Base-by-base conservation (phyloP, 2,888 invertebrate species). In the Lypha dubia region DNA sequence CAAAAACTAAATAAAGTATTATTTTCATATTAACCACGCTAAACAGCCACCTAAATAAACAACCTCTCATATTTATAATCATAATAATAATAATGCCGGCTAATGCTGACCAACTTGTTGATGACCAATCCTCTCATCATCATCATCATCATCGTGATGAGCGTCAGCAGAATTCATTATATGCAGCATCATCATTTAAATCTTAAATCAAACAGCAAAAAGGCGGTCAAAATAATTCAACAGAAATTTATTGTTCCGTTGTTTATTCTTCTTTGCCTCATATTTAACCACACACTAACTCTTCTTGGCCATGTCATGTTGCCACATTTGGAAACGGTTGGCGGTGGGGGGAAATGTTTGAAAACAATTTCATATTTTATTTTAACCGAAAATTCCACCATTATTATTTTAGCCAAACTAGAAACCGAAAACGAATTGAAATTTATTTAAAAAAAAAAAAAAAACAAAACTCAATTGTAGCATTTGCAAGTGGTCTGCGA, bases 181-280 rank as follows among this genome's bases (percentile, higher is more conserved):
- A n/a, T n/a, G n/a, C n/a, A n/a, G 46, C 35, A 32, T 71, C 24
- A 28, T 28, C 44, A 28, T 28, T n/a, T 17, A 38, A n/a, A 56
- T 56, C 32, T 73, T 49, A 20, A 22, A 60, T 35, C 35, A 13
- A 73, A 73, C 73, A 73, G 49, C 46, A 44, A 73, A 74, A 74
- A 74, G 73, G 73, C 73, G 62, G 62, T 62, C 73, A 74, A 74
- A 74, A 62, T 74, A 74, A 62, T 51, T 62, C 35, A 49, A 62
- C 62, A 51, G 24, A 17, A 62, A 62, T 73, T 73, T 74, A 74
- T 49, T 62, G 51, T 62, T 74, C 35, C 73, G 62, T 74, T 74
- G n/a, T n/a, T n/a, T n/a, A n/a, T n/a, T 62, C 13, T 62, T 51
- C 9, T 49, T 38, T 49, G 17, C n/a, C 6, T 46, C 60, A 22